Conservation (phyloP, 2,888 invertebrate species). For the Mythimna albipuncta region DNA sequence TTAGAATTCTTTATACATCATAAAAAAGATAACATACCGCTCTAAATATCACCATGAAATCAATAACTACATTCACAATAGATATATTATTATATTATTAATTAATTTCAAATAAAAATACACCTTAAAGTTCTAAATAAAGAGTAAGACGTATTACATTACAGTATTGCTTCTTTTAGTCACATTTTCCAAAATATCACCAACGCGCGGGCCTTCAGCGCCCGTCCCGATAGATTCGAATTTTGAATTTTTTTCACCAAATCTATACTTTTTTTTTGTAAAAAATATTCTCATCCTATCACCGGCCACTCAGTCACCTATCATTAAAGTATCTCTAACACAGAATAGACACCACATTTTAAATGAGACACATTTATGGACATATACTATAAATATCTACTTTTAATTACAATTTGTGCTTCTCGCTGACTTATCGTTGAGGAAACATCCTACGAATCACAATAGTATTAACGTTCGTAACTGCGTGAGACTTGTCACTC, state of each 20-base stretch:
- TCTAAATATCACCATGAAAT: conserved; percentile 90
- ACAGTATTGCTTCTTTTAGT: conserved; percentile 95
- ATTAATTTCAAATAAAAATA: conserved; percentile 84
- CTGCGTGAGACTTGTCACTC: conserved; percentile 43
- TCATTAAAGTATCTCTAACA: conserved; percentile 88
- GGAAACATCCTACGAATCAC: conserved; percentile 66
- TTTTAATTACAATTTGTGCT: conserved; percentile 80
- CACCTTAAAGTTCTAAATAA: conserved; percentile 88
- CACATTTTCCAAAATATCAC: conserved; percentile 93
- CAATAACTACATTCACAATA: conserved; percentile 90
- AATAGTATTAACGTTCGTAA: conserved; percentile 63
- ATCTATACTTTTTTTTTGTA: conserved; percentile 79
- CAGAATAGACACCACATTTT: conserved; percentile 90
- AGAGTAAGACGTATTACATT: conserved; percentile 92
- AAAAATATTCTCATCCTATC: conserved; percentile 87
- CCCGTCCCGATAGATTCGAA: conserved; percentile 71
- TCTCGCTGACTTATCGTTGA: conserved; percentile 83
- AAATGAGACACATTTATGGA: conserved; percentile 90
- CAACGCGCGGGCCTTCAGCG: conserved; percentile 75
- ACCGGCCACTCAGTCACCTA: conserved; percentile 87
- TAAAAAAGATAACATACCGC: conserved; percentile 89
- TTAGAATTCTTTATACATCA: conserved; percentile 90
- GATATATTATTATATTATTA: conserved; percentile 83
- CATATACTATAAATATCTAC: conserved; percentile 87
- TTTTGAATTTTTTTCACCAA: conserved; percentile 69